Percentiles rank a stretch among this genome's conserved stretches.
phyloP scores from a whole-genome alignment of 2,113 vertebrate species.

The Cnemophilus loriae region DNA sequence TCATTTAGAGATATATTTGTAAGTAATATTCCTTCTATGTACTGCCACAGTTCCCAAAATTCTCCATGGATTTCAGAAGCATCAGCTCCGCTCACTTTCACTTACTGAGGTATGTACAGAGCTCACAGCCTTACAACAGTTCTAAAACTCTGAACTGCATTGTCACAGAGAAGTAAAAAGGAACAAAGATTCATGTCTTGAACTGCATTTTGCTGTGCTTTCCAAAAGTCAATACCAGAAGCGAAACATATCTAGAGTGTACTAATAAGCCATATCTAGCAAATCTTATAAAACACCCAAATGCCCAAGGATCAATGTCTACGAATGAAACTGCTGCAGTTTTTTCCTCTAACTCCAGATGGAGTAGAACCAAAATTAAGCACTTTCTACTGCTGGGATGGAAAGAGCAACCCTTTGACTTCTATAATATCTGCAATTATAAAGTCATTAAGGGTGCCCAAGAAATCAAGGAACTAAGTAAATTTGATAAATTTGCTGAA shows the following conservation, averaged over 20 bases:
- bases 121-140: background rate
- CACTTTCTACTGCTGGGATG: background rate
- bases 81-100: background rate
- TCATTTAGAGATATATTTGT: background rate
- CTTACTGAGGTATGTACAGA: background rate
- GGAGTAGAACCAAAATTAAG: background rate
- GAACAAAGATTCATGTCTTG: background rate
- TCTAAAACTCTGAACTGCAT: background rate
- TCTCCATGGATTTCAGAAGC: background rate
- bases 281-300: background rate
- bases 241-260: background rate
- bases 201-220: background rate
- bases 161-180: background rate
- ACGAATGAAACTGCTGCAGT: accelerated
- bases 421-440: background rate
- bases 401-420: background rate
- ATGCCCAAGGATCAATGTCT: background rate
- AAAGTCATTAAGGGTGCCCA: background rate
- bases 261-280: background rate
- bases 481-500: background rate
- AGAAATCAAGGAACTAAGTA: background rate
- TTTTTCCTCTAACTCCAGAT: background rate
- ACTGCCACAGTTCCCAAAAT: background rate
- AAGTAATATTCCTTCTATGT: background rate
- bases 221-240: background rate